Percentiles rank a stretch among this genome's conserved stretches.
These are phyloP conservation scores for Drosophila subobscura DNA, from an alignment of 1,140 invertebrate species.

Conservation along the genomic window DNA sequence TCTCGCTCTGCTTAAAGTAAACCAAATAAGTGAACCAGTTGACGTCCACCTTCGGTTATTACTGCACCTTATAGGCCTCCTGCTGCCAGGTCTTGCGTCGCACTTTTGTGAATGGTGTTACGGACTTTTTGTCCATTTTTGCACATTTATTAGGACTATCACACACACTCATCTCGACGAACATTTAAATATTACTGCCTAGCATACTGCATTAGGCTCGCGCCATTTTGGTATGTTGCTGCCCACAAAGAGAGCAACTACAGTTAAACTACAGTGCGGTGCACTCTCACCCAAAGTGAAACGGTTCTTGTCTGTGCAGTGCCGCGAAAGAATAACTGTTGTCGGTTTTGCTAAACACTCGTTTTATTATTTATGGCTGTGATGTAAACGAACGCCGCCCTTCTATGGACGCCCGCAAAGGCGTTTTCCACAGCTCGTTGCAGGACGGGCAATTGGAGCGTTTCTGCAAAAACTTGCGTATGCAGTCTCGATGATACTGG, in stretches of 20 bases:
- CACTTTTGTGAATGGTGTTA: slow-evolving; percentile 46
- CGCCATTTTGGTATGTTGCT: slow-evolving; percentile 20
- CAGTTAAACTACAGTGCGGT: slow-evolving; percentile 16
- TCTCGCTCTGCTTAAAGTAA: slow-evolving; percentile 18
- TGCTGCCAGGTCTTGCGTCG: slow-evolving; percentile 57
- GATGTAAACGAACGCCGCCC: too few relatives aligned
- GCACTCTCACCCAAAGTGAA: neutral
- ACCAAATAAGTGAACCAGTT: neutral
- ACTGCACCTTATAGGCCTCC: slow-evolving; percentile 51
- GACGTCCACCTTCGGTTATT: neutral
- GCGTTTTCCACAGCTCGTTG: slow-evolving; percentile 47
- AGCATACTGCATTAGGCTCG: neutral
- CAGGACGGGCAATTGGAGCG: slow-evolving; percentile 65
- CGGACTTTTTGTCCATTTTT: slow-evolving; percentile 48
- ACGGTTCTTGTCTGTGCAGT: neutral
- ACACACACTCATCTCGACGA: slow-evolving; percentile 63
- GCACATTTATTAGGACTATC: slow-evolving; percentile 51
- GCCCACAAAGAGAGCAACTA: slow-evolving; percentile 4
- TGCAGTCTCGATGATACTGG: slow-evolving; percentile 62
- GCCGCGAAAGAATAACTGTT: too few relatives aligned
- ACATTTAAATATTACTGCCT: slow-evolving; percentile 15
- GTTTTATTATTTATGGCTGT: too few relatives aligned
- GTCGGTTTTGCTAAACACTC: too few relatives aligned
- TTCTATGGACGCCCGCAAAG: slow-evolving; percentile 24
- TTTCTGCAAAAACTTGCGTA: slow-evolving; percentile 55